Evolutionary conservation across 2,888 invertebrate genomes (phyloP).

Genomic region (Shargacucullia verbasci): DNA sequence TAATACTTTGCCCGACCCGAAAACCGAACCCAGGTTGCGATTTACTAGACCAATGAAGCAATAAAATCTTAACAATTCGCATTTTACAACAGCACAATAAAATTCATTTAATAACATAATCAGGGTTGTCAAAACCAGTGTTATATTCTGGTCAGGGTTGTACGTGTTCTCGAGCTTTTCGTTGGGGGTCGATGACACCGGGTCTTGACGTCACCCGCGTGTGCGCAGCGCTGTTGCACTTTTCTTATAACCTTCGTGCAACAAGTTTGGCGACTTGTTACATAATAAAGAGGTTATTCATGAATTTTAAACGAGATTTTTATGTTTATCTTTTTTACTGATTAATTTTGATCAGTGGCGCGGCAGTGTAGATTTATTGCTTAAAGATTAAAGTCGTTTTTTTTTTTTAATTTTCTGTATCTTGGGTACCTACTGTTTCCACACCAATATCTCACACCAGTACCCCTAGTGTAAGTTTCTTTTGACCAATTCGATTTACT

Average conservation of each 20-base stretch:
- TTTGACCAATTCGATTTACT: too few relatives aligned
- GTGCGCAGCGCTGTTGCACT: constrained; percentile 44
- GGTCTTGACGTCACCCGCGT: constrained; percentile 54
- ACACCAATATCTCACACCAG: too few relatives aligned
- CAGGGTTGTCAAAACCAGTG: constrained; percentile 9
- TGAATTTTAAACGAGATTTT: constrained; percentile 18
- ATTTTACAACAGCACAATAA: too few relatives aligned
- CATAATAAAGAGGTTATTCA: constrained; percentile 44
- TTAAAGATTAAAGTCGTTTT: too few relatives aligned
- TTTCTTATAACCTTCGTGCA: constrained; percentile 40
- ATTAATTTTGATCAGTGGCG: constrained; percentile 3
- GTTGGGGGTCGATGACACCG: constrained; percentile 54
- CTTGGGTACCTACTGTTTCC: too few relatives aligned
- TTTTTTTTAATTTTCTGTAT: too few relatives aligned
- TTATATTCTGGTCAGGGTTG: constrained; percentile 31
- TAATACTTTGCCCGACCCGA: too few relatives aligned
- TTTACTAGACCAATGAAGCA: too few relatives aligned
- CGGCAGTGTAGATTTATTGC: not conserved
- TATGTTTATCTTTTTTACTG: constrained; percentile 14
- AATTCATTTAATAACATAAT: not conserved
- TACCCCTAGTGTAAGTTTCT: too few relatives aligned
- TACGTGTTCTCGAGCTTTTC: constrained; percentile 15
- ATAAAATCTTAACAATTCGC: too few relatives aligned
- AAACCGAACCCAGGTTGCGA: too few relatives aligned
- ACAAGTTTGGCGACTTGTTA: constrained; percentile 46